Conservation (phyloP, 2,113 vertebrate genomes). For the Campylorhamphus procurvoides region DNA sequence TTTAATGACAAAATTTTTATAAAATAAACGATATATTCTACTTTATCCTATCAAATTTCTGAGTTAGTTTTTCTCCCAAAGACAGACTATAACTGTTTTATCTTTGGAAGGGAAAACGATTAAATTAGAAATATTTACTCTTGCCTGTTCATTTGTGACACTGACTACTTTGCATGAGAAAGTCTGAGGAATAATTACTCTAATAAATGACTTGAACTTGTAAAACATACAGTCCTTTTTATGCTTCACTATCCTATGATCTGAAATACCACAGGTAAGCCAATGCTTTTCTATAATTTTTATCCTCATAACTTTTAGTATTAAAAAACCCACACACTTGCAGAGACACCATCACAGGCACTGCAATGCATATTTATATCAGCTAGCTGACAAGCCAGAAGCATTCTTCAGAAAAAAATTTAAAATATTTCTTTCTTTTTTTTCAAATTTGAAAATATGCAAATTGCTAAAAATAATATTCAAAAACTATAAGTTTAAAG, state of each 20-base stretch:
- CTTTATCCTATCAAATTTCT: background rate
- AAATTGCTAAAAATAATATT: constrained; percentile 15
- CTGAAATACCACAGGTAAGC: background rate
- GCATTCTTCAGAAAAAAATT: background rate
- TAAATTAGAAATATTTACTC: background rate
- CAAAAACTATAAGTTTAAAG: background rate
- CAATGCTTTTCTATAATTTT: background rate
- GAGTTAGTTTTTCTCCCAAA: background rate
- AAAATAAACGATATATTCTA: background rate
- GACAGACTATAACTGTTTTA: background rate
- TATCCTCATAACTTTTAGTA: background rate
- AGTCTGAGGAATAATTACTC: background rate
- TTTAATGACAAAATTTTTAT: background rate
- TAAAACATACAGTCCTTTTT: background rate
- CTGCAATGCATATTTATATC: background rate
- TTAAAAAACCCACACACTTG: background rate
- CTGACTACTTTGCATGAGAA: background rate
- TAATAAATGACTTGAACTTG: background rate
- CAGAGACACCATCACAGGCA: background rate
- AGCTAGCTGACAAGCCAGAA: background rate
- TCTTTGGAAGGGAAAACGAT: accelerated
- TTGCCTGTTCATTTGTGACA: background rate
- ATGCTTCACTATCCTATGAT: background rate
- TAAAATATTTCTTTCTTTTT: background rate
- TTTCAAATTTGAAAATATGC: background rate